Conservation (phyloP, 2,797 vertebrate genomes). For the Uromys caudimaculatus region DNA sequence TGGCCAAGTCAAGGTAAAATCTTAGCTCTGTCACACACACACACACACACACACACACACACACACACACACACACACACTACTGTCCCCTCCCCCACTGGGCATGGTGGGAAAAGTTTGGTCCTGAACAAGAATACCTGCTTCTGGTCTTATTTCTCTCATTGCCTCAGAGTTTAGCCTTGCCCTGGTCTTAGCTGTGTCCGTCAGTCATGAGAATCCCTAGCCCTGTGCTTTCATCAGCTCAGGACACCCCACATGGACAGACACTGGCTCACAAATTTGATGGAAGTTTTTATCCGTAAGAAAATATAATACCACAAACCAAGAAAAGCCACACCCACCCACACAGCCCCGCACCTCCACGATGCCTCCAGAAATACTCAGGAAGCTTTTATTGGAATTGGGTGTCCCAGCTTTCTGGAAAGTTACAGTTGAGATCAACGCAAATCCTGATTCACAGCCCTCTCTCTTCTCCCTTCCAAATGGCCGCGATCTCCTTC, state of each 20-base stretch:
- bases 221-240: not conserved
- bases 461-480: slow-evolving; percentile 61
- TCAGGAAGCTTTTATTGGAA: slow-evolving; percentile 65
- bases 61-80: not conserved
- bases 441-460: slow-evolving; percentile 66
- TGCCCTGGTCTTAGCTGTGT: not conserved
- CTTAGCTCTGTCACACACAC: not conserved
- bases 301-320: slow-evolving; percentile 51
- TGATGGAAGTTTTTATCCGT: slow-evolving; percentile 39
- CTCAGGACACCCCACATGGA: not conserved
- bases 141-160: not conserved
- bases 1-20: not conserved
- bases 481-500: slow-evolving; percentile 63
- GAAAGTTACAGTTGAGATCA: slow-evolving; percentile 77
- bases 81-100: not conserved
- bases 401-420: slow-evolving; percentile 71
- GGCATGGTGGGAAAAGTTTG: not conserved
- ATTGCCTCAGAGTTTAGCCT: not conserved
- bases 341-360: slow-evolving; percentile 56
- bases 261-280: slow-evolving; percentile 34
- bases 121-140: not conserved
- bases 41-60: too few species aligned
- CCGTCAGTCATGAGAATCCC: not conserved
- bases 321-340: slow-evolving; percentile 62
- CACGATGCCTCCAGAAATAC: slow-evolving; percentile 72